phyloP scores from a whole-genome alignment of 2,113 vertebrate species.

The Hemiprocne comata region DNA sequence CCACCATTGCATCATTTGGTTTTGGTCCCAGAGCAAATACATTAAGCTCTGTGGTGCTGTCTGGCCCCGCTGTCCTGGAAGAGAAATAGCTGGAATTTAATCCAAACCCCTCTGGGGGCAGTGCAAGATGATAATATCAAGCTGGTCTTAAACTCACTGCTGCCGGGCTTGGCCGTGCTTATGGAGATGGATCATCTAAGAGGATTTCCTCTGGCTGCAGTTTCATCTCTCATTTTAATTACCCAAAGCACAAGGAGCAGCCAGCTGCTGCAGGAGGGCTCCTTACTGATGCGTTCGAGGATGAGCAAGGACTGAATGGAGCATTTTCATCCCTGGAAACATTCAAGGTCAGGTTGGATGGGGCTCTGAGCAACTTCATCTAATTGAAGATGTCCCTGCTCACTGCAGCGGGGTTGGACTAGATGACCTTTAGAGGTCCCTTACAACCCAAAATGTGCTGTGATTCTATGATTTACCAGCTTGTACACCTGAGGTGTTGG shows the following conservation, averaged over 20 bases:
- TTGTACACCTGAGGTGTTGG: rapidly evolving
- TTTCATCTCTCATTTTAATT: not conserved
- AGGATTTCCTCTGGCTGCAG: not conserved
- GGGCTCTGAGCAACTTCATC: too few species aligned
- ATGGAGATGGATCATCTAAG: not conserved
- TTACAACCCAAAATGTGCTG: too few species aligned
- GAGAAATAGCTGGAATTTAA: not conserved
- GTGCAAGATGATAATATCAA: not conserved
- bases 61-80: not conserved
- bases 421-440: too few species aligned
- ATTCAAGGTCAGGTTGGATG: too few species aligned
- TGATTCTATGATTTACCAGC: too few species aligned
- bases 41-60: not conserved
- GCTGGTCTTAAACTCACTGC: not conserved
- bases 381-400: too few species aligned
- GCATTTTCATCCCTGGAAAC: not conserved
- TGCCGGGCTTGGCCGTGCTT: not conserved
- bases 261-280: not conserved
- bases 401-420: too few species aligned
- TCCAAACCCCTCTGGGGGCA: not conserved
- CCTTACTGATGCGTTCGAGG: rapidly evolving
- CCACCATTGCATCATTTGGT: not conserved
- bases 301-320: not conserved
- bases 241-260: not conserved
- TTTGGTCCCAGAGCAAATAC: not conserved